Evolutionary conservation across 1,140 invertebrate genomes (phyloP).

Genomic region (Penaeus japonicus): DNA sequence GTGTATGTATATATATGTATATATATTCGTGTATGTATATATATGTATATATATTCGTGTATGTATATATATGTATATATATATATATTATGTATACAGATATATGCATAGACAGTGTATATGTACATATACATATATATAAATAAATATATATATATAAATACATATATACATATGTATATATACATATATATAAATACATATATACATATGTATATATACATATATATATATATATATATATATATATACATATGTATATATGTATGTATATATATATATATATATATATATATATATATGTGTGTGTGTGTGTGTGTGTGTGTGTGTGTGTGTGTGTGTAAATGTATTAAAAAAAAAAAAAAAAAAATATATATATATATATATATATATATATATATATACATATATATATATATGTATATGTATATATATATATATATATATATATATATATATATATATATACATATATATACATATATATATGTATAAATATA

Average conservation of each 20-base stretch:
- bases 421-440: not conserved
- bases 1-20: not conserved
- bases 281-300: no score
- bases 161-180: not conserved
- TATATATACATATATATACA: not conserved
- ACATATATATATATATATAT: not conserved
- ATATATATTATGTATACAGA: not conserved
- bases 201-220: not conserved
- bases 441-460: not conserved
- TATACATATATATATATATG: constrained; percentile 1
- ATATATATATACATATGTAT: not conserved
- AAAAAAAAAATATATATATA: not conserved
- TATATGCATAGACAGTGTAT: not conserved
- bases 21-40: not conserved
- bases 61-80: not conserved
- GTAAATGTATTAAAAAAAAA: not conserved
- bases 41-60: not conserved
- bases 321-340: not conserved
- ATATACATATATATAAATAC: not conserved
- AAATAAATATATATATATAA: not conserved
- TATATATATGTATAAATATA: not conserved
- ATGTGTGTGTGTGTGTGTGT: not conserved
- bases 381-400: not conserved
- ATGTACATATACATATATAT: not conserved
- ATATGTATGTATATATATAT: no score